Conservation (phyloP, 2,888 invertebrate species). For the Drosophila ustulata region DNA sequence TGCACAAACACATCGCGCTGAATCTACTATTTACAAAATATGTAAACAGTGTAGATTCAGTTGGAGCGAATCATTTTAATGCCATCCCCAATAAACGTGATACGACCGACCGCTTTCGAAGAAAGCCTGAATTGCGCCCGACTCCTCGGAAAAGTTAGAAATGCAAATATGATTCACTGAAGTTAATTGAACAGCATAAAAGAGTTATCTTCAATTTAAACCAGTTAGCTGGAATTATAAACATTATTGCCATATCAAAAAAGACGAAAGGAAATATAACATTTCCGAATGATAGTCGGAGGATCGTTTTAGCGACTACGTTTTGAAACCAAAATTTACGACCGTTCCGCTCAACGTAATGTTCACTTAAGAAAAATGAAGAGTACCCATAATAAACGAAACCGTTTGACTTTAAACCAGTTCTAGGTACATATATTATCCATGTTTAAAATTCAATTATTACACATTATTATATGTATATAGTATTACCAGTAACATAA, state of each 20-base stretch:
- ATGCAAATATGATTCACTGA: background rate
- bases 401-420: too few species aligned
- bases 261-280: too few species aligned
- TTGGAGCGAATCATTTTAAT: background rate
- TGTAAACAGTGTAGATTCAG: background rate
- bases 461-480: too few species aligned
- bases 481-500: too few species aligned
- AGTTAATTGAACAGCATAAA: background rate
- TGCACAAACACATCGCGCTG: background rate
- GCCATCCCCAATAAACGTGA: background rate
- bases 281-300: too few species aligned
- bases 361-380: too few species aligned
- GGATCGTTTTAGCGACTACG: too few species aligned
- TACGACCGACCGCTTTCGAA: background rate
- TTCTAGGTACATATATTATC: too few species aligned
- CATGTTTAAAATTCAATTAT: too few species aligned
- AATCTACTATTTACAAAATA: conserved; percentile 2
- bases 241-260: background rate
- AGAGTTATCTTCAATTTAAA: background rate
- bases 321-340: too few species aligned
- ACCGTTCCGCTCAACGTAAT: too few species aligned
- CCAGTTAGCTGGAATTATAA: background rate
- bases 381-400: too few species aligned
- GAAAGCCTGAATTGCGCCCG: background rate
- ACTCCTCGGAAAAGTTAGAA: background rate